Evolutionary conservation across 2,113 vertebrate species (phyloP), one percentile per base, ranked within the genome.

Genomic region (Psilopsiagon aurifrons): DNA sequence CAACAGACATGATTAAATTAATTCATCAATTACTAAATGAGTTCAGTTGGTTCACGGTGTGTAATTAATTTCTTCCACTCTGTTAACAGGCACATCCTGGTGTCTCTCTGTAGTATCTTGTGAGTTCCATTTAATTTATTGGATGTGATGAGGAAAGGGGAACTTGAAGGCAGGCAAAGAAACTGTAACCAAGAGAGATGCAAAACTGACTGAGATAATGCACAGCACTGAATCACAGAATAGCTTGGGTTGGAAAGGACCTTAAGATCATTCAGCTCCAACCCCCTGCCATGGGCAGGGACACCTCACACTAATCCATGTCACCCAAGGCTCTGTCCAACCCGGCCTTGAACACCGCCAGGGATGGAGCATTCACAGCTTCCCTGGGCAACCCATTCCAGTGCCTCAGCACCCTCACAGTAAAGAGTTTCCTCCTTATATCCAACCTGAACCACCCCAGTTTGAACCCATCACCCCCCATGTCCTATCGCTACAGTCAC

Each of bases 1-100:
- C 24, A 86, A 59, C 33, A 92, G 76, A 46, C 64, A 46, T 27
- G 55, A 94, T 63, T 64, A 76, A 95, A 92, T 86, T 93, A 95
- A 96, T 94, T 91, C 46, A 86, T 88, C 86, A 88, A 94, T 93
- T 81, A 91, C 76, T 60, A 88, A 92, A 88, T 83, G 77, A 94
- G 88, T 81, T 95, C 94, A 78, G 55, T 81, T 83, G 86, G 80
- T 75, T 95, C 91, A 78, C 8, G 10, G 91, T 1, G 0, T 27
- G 73, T 27, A 90, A 90, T 88, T 95, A 25, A 81, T 93, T 90
- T 68, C 86, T 66, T 69, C 60, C 33, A 64, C 73, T 68, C 71
- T 41, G 37, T 59, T 92, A 92, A 89, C 77, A 84, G 69, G 46
- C 71, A 82, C 57, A 74, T 86, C 71, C 86, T 86, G 49, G 41